Conservation (phyloP, 2,797 vertebrate species). For the Oryzias sinensis region DNA sequence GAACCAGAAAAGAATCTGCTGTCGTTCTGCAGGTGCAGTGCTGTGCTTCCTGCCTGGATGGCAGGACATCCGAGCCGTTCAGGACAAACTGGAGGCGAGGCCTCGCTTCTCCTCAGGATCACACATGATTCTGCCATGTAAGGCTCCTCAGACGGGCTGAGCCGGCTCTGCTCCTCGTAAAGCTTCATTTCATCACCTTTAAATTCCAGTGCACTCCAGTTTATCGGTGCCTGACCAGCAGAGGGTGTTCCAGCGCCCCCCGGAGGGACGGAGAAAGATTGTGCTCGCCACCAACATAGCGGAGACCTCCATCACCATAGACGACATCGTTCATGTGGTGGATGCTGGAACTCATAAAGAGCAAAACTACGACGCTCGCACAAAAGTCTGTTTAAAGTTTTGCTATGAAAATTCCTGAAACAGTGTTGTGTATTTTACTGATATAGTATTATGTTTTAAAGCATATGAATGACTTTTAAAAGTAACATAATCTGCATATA, state of each 20-base stretch:
- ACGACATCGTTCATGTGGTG: constrained; percentile 94
- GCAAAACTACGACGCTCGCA: constrained; percentile 89
- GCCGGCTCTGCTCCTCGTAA: neutral
- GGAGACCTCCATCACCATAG: constrained; percentile 95
- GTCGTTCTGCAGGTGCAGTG: constrained; percentile 82
- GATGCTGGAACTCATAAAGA: constrained; percentile 92
- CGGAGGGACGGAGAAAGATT: constrained; percentile 84
- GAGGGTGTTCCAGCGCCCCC: constrained; percentile 87
- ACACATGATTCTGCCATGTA: constrained; percentile 88
- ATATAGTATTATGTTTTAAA: too few relatives aligned
- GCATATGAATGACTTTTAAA: too few relatives aligned
- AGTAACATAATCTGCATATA: too few relatives aligned
- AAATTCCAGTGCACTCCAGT: constrained; percentile 89
- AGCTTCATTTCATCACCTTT: neutral
- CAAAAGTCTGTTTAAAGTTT: constrained; percentile 86
- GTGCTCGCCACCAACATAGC: constrained; percentile 95
- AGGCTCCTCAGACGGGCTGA: constrained; percentile 32
- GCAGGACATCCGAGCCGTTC: constrained; percentile 93
- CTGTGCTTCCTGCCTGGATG: constrained; percentile 97
- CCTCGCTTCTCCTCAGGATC: constrained; percentile 74
- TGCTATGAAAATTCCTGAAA: too few relatives aligned
- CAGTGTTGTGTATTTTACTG: too few relatives aligned
- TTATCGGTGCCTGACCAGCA: constrained; percentile 95
- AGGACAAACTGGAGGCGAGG: constrained; percentile 84
- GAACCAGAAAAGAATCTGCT: neutral